Base-by-base conservation (phyloP, 30 jellyfish, hydroid and myxozoan species). In the Pseudorhiza aurosa region DNA sequence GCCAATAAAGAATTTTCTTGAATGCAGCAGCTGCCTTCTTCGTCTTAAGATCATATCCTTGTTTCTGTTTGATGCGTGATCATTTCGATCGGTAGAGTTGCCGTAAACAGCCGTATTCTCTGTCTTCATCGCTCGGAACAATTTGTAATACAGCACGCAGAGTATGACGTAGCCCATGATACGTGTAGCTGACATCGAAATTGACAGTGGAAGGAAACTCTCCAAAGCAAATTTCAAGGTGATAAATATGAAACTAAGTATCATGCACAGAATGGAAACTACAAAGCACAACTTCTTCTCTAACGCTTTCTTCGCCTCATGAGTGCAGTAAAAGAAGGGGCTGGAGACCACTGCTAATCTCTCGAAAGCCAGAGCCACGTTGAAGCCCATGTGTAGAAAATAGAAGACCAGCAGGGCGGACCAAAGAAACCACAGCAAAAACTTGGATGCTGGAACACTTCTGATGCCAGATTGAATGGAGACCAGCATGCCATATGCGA, bases 1-100 rank as follows among this genome's bases (percentile, higher is more conserved):
- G n/a, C 67, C 67, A 53, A 53, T 53, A 36, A 53, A 53, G 67
- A 53, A 53, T 36, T 21, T 53, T 36, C 67, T 53, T 53, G 67
- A n/a, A 0, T 53, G 0, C 36, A 18, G 37, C 40, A 53, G 12
- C 14, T 21, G 67, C 36, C 24, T 21, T 36, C 67, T 53, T 53
- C 67, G 67, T 21, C 67, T 53, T 53, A 21, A 7, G 1, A 19
- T 10, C 36, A 53, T 21, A 2, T n/a, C 36, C 1, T 53, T 53
- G 35, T 53, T 53, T n/a, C 22, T 18, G 5, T n/a, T 17, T 0
- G 29, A n/a, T 46, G 60, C 27, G n/a, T n/a, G n/a, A 3, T 14
- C 60, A 12, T 6, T 14, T 53, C 17, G 29, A 8, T 47, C 62
- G 12, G 4, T 8, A 9, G 4, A 26, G 36, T 15, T 15, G 19